These are phyloP conservation scores for Eucidaris tribuloides DNA, from an alignment of 35 echinoderm and acorn worm genomes.

Conservation along the genomic window DNA sequence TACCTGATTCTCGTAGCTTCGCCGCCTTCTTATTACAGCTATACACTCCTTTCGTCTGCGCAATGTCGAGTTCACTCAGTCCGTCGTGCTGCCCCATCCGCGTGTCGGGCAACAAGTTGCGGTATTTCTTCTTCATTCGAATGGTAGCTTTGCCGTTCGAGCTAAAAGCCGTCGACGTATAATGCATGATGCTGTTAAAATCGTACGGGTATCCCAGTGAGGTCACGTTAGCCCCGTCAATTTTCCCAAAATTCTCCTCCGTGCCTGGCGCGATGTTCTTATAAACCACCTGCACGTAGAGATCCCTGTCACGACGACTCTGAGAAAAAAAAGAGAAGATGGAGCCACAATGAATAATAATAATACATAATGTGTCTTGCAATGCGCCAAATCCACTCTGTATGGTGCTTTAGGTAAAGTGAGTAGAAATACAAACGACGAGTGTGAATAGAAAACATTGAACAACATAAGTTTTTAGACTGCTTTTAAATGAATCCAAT, in stretches of 20 bases:
- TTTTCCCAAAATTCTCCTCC: conserved; percentile 75
- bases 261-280: conserved; percentile 74
- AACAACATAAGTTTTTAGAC: too few species aligned
- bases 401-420: too few species aligned
- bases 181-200: conserved; percentile 94
- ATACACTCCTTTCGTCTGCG: conserved; percentile 84
- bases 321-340: conserved; percentile 18
- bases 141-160: conserved; percentile 78
- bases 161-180: conserved; percentile 64
- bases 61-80: conserved; percentile 80
- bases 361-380: too few species aligned
- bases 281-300: conserved; percentile 66
- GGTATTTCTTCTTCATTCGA: conserved; percentile 69
- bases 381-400: too few species aligned
- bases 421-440: too few species aligned
- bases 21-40: conserved; percentile 62
- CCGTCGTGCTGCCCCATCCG: conserved; percentile 50
- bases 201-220: conserved; percentile 85
- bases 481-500: too few species aligned
- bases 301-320: conserved; percentile 85
- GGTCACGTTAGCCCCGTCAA: conserved; percentile 65
- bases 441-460: too few species aligned
- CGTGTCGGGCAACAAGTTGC: conserved; percentile 29
- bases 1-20: background rate
- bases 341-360: background rate